These are phyloP conservation scores for Yponomeuta sedellus DNA, from an alignment of 2,888 invertebrate species.

Conservation along the genomic window DNA sequence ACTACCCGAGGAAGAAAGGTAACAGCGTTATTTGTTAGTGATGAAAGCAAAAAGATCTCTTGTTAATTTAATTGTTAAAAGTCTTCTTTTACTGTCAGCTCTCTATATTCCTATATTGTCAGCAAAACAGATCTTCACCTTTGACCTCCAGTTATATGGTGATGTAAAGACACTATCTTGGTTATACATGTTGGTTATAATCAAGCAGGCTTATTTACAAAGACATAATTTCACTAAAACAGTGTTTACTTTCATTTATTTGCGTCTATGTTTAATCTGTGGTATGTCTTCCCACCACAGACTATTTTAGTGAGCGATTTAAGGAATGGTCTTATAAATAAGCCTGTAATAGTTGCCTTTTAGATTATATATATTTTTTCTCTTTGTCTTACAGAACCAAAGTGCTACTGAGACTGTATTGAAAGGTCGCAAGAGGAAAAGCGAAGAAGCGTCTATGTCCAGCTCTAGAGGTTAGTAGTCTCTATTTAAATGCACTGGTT, in stretches of 20 bases:
- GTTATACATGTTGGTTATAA: no score
- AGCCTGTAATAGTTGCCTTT: no score
- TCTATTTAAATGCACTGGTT: background rate
- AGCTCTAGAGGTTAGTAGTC: background rate
- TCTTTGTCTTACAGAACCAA: background rate
- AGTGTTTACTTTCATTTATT: no score
- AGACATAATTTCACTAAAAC: background rate
- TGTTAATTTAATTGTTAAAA: no score
- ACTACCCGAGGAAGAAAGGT: constrained; percentile 2
- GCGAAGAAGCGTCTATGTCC: constrained; percentile 15
- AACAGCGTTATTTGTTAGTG: background rate
- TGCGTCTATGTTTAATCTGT: no score
- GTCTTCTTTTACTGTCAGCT: no score
- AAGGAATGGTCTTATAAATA: no score
- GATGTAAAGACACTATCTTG: no score
- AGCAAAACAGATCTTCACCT: background rate
- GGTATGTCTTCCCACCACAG: no score
- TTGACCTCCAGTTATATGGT: background rate
- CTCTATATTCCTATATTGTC: background rate
- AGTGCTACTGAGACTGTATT: constrained; percentile 5
- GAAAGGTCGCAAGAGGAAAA: constrained; percentile 28
- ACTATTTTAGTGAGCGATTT: no score
- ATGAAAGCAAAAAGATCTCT: background rate
- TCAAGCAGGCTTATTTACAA: no score
- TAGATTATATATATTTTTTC: background rate